These are phyloP conservation scores for Gisinianus flammeolus DNA, from an alignment of 2,888 invertebrate species.

Conservation along the genomic window DNA sequence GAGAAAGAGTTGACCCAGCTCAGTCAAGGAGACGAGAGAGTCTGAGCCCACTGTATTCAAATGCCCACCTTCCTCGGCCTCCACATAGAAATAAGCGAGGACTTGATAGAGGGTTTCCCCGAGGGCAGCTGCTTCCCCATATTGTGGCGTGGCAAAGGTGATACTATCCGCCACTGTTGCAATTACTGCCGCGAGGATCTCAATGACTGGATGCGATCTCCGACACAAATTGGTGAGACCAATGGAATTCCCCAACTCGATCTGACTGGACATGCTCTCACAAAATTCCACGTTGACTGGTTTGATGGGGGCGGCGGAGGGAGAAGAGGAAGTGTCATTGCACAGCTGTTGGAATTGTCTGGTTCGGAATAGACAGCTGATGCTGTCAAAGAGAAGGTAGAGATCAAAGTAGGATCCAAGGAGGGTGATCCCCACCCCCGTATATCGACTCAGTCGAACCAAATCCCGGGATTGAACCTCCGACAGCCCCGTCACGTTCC, in stretches of 20 bases:
- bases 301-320: not conserved
- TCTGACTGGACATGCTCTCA: no score
- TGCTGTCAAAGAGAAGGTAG: constrained; percentile 1
- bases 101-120: not conserved
- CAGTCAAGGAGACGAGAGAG: no score
- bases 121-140: not conserved
- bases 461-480: not conserved
- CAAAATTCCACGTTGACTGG: no score
- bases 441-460: not conserved
- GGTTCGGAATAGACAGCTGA: not conserved
- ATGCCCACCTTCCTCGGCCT: not conserved
- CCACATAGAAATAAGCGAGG: not conserved
- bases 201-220: not conserved
- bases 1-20: no score
- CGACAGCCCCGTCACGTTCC: not conserved
- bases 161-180: not conserved
- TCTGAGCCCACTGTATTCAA: not conserved
- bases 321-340: not conserved
- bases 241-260: not conserved
- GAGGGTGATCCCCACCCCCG: not conserved
- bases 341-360: no score
- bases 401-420: not conserved
- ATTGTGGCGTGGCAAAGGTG: not conserved
- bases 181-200: not conserved
- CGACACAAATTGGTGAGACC: not conserved